A percentile compares a stretch with the other conserved stretches of the same genome.
Evolutionary conservation across 2,797 vertebrate species (phyloP).

Genomic region (Sebastes hubbsi): DNA sequence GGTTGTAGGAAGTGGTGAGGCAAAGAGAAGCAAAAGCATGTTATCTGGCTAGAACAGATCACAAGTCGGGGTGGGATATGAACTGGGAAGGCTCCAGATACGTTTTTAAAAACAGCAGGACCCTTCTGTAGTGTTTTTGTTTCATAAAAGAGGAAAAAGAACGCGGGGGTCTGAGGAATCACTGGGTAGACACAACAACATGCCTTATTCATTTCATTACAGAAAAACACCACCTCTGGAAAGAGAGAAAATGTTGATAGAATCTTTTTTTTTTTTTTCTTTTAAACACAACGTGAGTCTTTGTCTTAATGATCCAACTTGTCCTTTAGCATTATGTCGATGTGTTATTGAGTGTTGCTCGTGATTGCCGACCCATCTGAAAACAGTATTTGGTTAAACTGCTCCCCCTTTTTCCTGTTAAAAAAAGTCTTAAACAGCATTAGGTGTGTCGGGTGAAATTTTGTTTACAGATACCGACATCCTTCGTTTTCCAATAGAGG

Average conservation of each 20-base stretch:
- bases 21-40: slow-evolving; percentile 62
- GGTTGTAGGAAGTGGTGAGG: slow-evolving; percentile 64
- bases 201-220: slow-evolving; percentile 68
- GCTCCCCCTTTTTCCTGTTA: slow-evolving; percentile 51
- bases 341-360: slow-evolving; percentile 55
- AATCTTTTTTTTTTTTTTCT: neutral
- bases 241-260: slow-evolving; percentile 53
- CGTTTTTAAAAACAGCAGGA: slow-evolving; percentile 60
- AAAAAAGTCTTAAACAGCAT: slow-evolving; percentile 60
- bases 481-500: slow-evolving; percentile 48
- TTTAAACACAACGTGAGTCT: slow-evolving; percentile 57
- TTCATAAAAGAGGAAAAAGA: slow-evolving; percentile 54
- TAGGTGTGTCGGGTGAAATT: slow-evolving; percentile 47
- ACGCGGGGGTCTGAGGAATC: slow-evolving; percentile 52
- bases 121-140: slow-evolving; percentile 79
- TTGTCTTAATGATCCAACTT: slow-evolving; percentile 59
- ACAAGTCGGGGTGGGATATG: slow-evolving; percentile 36
- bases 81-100: slow-evolving; percentile 43
- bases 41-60: slow-evolving; percentile 49
- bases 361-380: slow-evolving; percentile 53
- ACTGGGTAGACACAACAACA: slow-evolving; percentile 70
- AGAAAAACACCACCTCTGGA: slow-evolving; percentile 63
- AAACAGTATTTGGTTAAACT: slow-evolving; percentile 74
- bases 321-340: slow-evolving; percentile 50
- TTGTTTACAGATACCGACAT: slow-evolving; percentile 47